Base-by-base conservation (phyloP, 2,797 vertebrate genomes). In the Podarcis siculus region DNA sequence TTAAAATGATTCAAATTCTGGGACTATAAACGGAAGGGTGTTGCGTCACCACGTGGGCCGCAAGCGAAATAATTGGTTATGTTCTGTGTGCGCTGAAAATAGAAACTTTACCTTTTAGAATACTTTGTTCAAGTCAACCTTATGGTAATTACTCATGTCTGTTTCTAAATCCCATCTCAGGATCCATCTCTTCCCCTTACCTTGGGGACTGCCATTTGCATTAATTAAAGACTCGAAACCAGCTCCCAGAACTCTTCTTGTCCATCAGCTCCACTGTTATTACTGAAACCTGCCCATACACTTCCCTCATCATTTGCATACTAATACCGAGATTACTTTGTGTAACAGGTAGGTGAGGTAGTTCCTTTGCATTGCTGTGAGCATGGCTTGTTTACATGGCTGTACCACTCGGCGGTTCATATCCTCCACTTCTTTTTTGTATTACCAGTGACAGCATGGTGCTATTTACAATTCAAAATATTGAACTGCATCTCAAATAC, bases 1-100 rank as follows among this genome's bases (percentile, higher is more conserved):
- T 21, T 30, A 25, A n/a, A 86, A 92, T 94, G 89, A 95, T 94
- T 95, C 92, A 92, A 95, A 95, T 95, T 95, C 95, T 93, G 85
- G 87, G 93, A 95, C 94, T 94, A 95, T 95, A 95, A 95, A 93
- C 93, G 91, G 92, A 94, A 89, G 67, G 72, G 79, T 92, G 85
- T 94, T 96, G 92, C 94, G 83, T 96, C 95, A 96, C 91, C 94
- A 94, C 90, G 95, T 96, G 95, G 95, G 95, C 92, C 95, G 94
- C 89, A 93, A 95, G 93, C 76, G 90, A 94, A 95, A 95, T 94
- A 95, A 95, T 94, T 83, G 88, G 92, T 96, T 96, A 94, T 96
- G 87, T 96, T 96, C 95, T 96, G 95, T 30, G 92, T 94, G 95
- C 87, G 94, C 95, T 91, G 93, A 95, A 96, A 96, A 96, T 95